Percentiles rank a stretch among this genome's conserved stretches.
phyloP scores from a whole-genome alignment of 2,888 invertebrate species.

The Caenorhabditis sp. region DNA sequence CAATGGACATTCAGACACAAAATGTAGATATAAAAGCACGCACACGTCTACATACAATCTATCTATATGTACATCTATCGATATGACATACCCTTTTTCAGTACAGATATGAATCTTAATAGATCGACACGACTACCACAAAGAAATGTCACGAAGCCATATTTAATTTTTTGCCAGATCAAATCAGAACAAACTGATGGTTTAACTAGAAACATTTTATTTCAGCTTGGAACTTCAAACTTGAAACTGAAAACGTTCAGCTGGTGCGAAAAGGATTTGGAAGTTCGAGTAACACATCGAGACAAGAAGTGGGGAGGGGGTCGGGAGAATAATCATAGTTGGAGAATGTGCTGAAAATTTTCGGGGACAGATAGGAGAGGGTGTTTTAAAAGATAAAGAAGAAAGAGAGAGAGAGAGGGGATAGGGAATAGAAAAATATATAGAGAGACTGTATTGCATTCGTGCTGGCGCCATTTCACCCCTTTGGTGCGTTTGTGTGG shows the following conservation, averaged over 20 bases:
- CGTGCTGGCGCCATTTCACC: conserved; percentile 63
- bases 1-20: neutral
- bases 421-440: conserved; percentile 1
- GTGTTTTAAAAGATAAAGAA: no score
- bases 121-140: neutral
- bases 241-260: conserved; percentile 40
- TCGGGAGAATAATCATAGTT: neutral
- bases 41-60: conserved; percentile 9
- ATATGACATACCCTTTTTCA: conserved; percentile 20
- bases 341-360: conserved; percentile 1
- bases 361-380: no score
- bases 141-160: neutral
- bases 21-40: conserved; percentile 3
- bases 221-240: conserved; percentile 39
- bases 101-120: conserved; percentile 14
- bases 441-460: conserved; percentile 51
- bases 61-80: conserved; percentile 7
- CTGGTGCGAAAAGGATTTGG: conserved; percentile 36
- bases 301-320: neutral
- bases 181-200: neutral
- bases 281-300: neutral
- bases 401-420: conserved; percentile 22
- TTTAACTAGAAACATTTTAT: conserved; percentile 59
- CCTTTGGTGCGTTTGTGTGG: conserved; percentile 49
- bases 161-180: neutral